Conservation (phyloP, 2,113 vertebrate genomes). For the Centrocercus urophasianus region DNA sequence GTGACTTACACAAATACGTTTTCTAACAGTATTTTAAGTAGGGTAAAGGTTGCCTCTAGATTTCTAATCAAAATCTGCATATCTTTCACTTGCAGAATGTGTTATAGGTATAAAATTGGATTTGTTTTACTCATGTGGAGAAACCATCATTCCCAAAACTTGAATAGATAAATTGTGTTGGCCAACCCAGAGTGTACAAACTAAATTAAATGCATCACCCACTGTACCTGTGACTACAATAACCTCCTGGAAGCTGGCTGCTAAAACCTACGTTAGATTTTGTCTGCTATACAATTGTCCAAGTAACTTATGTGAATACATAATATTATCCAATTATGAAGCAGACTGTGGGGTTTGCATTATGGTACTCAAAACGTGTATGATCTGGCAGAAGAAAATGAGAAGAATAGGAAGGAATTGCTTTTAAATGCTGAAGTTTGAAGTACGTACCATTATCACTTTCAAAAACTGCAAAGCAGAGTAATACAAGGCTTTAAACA, state of each 20-base stretch:
- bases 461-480: background rate
- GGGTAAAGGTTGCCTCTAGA: background rate
- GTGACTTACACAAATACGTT: background rate
- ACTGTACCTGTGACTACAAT: background rate
- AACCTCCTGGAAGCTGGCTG: background rate
- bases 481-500: conserved; percentile 8
- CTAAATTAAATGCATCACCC: background rate
- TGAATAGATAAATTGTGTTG: background rate
- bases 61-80: background rate
- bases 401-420: background rate
- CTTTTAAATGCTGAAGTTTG: background rate
- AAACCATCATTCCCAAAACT: background rate
- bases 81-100: background rate
- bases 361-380: background rate
- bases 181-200: background rate
- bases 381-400: background rate
- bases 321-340: background rate
- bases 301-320: background rate
- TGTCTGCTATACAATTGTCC: background rate
- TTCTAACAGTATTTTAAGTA: background rate
- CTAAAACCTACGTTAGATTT: conserved; percentile 4
- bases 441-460: background rate
- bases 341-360: background rate
- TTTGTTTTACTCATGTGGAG: background rate
- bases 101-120: background rate